Base-by-base conservation (phyloP, 2,113 vertebrate genomes). In the Empidonax traillii region DNA sequence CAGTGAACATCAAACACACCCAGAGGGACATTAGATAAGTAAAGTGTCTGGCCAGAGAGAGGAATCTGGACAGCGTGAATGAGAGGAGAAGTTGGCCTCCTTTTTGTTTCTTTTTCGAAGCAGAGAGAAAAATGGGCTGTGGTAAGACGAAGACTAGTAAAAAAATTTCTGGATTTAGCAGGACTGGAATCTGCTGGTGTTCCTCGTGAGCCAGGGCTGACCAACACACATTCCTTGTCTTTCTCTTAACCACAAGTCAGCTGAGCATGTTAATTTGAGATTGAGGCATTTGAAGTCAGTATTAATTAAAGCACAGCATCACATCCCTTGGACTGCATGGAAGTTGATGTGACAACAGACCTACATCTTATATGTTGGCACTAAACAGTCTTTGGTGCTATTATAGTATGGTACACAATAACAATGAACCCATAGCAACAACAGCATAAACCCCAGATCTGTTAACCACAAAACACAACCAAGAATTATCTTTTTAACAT, bases 261-360 rank as follows among this genome's bases (percentile, higher is more conserved):
- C 3, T 71, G 47, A 90, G 43, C 35, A 25, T 59, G 37, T 86
- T 83, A 55, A 90, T 74, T 95, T 93, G 73, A 67, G 68, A 93
- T 49, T 47, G 47, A 84, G 67, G 73, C 35, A 28, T 43, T 74
- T 81, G 24, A 81, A 93, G 76, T 92, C 51, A 89, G 59, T 72
- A 52, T 87, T 89, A 83, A 92, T 90, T 84, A 96, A 39, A 89
- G 49, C 69, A 89, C 21, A 61, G 47, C 39, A 75, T 55, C 33
- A 37, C 71, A 68, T 44, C 35, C 44, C 84, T 85, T 87, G 77
- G 30, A 89, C 73, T 75, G 16, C 25, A 37, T 53, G 69, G 73
- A 91, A 95, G 61, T 8, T 89, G 84, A 87, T 68, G 73, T 87
- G 84, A 94, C 86, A 94, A 71, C 84, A 90, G 66, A 61, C 31